phyloP scores from a whole-genome alignment of 2,113 vertebrate genomes.

The Thymallus thymallus region DNA sequence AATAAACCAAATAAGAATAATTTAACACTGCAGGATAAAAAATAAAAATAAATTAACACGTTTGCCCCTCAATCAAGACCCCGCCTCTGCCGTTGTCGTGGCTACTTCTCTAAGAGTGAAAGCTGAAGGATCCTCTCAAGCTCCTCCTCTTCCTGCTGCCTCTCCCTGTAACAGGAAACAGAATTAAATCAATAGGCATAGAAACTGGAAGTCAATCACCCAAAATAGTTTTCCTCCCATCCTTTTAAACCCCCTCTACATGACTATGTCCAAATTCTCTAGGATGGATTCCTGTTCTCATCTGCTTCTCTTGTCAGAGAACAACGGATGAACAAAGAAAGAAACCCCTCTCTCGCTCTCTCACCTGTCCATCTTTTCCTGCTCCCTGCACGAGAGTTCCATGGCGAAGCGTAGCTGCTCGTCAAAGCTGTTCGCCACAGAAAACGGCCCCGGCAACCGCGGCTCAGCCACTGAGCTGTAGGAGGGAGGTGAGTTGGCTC shows the following conservation, averaged over 20 bases:
- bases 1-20: constrained; percentile 63
- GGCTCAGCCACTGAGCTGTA: constrained; percentile 63
- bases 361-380: constrained; percentile 83
- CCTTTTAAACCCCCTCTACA: no score
- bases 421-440: constrained; percentile 76
- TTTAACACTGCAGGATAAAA: constrained; percentile 54
- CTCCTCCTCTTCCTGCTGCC: constrained; percentile 83
- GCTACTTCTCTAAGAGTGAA: constrained; percentile 91
- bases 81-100: not conserved
- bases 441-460: constrained; percentile 53
- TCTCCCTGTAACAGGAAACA: constrained; percentile 57
- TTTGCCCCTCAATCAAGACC: constrained; percentile 44
- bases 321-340: not conserved
- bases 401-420: constrained; percentile 90
- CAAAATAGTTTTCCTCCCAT: not conserved
- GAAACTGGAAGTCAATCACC: no score
- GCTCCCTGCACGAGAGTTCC: constrained; percentile 86
- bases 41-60: constrained; percentile 67
- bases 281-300: not conserved
- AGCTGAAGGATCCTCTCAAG: constrained; percentile 86
- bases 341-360: constrained; percentile 24
- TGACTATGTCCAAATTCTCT: no score
- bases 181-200: not conserved
- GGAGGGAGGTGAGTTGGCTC: constrained; percentile 56
- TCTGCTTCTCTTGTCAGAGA: no score